Evolutionary conservation across 2,888 invertebrate species (phyloP).

Genomic region (Synergus itoensis): DNA sequence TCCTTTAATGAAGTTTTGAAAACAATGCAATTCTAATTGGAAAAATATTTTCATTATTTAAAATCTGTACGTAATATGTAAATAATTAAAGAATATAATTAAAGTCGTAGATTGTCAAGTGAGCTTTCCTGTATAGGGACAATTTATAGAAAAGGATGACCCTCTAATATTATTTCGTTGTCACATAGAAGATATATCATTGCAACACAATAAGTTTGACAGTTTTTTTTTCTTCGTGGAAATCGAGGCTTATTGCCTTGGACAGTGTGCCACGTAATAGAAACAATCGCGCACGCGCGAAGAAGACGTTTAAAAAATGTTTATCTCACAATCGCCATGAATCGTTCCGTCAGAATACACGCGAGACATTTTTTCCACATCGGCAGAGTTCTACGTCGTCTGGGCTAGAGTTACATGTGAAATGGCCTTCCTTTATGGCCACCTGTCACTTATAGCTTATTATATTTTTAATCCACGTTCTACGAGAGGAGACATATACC

Average conservation of each 20-base stretch:
- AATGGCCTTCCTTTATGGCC: constrained; percentile 13
- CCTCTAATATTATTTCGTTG: too few relatives aligned
- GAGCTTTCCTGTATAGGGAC: too few relatives aligned
- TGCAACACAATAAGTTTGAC: background rate
- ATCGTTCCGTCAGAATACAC: constrained; percentile 1
- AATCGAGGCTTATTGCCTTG: background rate
- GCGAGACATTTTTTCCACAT: constrained; percentile 19
- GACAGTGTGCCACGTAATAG: background rate
- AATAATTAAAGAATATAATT: too few relatives aligned
- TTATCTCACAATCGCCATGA: constrained; percentile 2
- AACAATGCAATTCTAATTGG: background rate
- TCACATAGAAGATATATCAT: background rate
- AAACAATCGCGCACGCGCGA: constrained; percentile 4
- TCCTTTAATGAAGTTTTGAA: background rate
- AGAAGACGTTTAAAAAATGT: background rate
- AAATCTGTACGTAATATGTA: too few relatives aligned
- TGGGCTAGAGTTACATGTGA: background rate
- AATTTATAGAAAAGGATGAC: too few relatives aligned
- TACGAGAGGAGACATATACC: background rate
- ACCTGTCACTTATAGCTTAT: constrained; percentile 20
- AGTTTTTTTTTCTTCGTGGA: background rate
- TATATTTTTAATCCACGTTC: background rate
- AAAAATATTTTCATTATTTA: background rate
- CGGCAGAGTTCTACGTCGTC: background rate
- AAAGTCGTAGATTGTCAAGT: too few relatives aligned